Conservation (phyloP, 2,113 vertebrate genomes). For the Macquaria ambigua region DNA sequence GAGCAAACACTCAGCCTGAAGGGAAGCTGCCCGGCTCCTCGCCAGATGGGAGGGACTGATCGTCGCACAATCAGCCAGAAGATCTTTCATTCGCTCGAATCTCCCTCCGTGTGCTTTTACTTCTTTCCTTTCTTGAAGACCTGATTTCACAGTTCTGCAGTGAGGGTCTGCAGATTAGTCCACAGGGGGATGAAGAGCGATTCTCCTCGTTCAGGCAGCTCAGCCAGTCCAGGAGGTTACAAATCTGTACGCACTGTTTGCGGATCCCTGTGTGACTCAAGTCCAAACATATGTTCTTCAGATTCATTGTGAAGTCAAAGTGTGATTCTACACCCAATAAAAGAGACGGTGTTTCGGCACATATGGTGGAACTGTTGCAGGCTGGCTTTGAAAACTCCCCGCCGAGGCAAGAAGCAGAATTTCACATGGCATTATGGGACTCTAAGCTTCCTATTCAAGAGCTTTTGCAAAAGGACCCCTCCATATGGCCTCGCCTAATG, state of each 20-base stretch:
- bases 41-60: constrained; percentile 67
- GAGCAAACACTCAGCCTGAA: constrained; percentile 59
- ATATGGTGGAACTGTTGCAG: constrained; percentile 74
- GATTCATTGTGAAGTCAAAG: constrained; percentile 50
- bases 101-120: background rate
- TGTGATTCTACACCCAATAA: constrained; percentile 23
- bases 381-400: constrained; percentile 72
- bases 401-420: constrained; percentile 84
- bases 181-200: background rate
- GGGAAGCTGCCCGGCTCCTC: constrained; percentile 27
- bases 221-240: background rate
- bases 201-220: constrained; percentile 21
- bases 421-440: constrained; percentile 90
- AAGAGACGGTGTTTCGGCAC: constrained; percentile 64
- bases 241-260: background rate
- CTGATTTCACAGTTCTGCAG: constrained; percentile 43
- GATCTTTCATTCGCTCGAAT: constrained; percentile 4
- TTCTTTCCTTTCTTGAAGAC: constrained; percentile 9
- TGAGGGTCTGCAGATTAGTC: constrained; percentile 1
- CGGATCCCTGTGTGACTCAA: background rate
- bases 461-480: constrained; percentile 82
- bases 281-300: constrained; percentile 48
- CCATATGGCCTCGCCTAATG: constrained; percentile 94
- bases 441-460: constrained; percentile 95
- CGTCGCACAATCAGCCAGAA: constrained; percentile 41